These are phyloP conservation scores for Venusia cambrica DNA, from an alignment of 2,888 invertebrate species.

Conservation along the genomic window DNA sequence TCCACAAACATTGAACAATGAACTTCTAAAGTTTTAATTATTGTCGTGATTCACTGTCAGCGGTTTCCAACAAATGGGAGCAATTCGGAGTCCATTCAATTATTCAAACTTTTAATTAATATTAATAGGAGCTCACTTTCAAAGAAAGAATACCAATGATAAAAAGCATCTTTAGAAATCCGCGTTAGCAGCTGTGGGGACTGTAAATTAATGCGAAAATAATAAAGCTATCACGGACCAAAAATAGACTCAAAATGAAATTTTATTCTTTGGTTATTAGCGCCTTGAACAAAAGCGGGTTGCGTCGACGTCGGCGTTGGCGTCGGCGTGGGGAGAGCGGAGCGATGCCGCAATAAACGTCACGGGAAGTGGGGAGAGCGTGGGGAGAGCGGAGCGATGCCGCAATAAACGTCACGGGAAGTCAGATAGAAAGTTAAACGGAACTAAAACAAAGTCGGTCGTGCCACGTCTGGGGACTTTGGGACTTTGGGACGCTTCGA, in stretches of 20 bases:
- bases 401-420: constrained; percentile 73
- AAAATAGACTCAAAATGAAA: constrained; percentile 68
- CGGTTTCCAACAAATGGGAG: constrained; percentile 64
- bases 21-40: constrained; percentile 71
- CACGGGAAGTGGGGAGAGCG: constrained; percentile 67
- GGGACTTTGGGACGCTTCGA: constrained; percentile 52
- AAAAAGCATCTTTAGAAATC: constrained; percentile 73
- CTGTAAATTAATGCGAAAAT: constrained; percentile 78
- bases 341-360: constrained; percentile 65
- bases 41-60: constrained; percentile 65
- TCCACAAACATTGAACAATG: constrained; percentile 64
- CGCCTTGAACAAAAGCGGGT: constrained; percentile 59
- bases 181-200: constrained; percentile 74
- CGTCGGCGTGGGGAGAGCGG: constrained; percentile 46
- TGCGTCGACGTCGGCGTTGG: constrained; percentile 52
- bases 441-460: constrained; percentile 72
- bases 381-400: constrained; percentile 45
- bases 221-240: constrained; percentile 65
- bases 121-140: constrained; percentile 77
- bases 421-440: constrained; percentile 76
- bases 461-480: constrained; percentile 63
- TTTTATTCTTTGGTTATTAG: constrained; percentile 74
- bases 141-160: constrained; percentile 75
- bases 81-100: constrained; percentile 76
- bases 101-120: constrained; percentile 81